phyloP scores from a whole-genome alignment of 2,888 invertebrate species.

The Phanerotoma sp. region DNA sequence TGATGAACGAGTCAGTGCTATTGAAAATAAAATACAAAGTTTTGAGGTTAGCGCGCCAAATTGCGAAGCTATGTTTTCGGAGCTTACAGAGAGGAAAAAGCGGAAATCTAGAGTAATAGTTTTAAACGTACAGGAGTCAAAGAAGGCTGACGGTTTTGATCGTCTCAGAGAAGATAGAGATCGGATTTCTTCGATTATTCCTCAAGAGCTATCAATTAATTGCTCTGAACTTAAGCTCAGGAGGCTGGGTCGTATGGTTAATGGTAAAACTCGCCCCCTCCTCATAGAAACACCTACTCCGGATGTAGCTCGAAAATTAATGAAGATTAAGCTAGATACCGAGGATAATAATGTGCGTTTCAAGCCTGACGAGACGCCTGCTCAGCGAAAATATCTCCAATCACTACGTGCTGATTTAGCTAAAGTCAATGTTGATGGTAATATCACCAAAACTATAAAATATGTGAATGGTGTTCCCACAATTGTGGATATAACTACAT shows the following conservation, averaged over 20 bases:
- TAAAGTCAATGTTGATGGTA: too few relatives aligned
- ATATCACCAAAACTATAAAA: neutral
- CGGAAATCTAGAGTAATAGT: neutral
- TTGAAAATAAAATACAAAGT: neutral
- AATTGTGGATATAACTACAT: neutral
- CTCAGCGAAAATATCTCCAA: neutral
- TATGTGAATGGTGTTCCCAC: neutral
- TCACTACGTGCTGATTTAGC: neutral
- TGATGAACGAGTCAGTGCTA: neutral
- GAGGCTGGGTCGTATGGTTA: neutral
- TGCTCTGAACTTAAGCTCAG: neutral
- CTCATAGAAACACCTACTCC: neutral
- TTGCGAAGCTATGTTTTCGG: neutral
- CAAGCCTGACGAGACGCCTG: neutral
- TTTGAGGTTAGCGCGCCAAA: neutral
- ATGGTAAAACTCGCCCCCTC: neutral
- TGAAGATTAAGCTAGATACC: neutral
- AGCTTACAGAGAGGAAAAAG: neutral
- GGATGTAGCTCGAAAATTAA: too few relatives aligned
- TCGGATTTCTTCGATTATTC: neutral
- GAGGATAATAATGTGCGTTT: too few relatives aligned
- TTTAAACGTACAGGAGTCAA: neutral
- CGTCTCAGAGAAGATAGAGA: neutral
- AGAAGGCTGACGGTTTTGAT: neutral
- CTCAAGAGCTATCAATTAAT: neutral